These are phyloP conservation scores for Linnaemya tessellans DNA, from an alignment of 2,888 invertebrate genomes.

Conservation along the genomic window DNA sequence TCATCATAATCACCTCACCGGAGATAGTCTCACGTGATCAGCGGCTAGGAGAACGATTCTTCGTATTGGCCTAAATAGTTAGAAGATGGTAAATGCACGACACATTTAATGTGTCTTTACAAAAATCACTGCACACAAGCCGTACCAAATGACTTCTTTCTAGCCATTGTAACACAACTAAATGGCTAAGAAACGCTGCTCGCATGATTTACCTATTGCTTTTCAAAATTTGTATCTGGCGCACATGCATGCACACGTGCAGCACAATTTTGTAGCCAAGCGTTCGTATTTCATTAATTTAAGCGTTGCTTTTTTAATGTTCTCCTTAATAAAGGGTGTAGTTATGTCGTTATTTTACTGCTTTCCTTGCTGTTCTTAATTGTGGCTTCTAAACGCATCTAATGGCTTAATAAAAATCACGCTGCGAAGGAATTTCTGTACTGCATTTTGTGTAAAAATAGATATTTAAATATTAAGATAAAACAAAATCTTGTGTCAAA, in stretches of 20 bases:
- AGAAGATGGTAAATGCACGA: background rate
- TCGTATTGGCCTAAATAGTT: conserved; percentile 30
- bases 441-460: background rate
- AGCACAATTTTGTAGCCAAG: background rate
- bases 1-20: conserved; percentile 35
- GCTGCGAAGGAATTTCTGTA: conserved; percentile 1
- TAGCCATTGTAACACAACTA: background rate
- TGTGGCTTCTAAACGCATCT: conserved; percentile 77
- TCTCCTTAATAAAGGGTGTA: conserved; percentile 61
- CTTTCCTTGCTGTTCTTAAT: conserved; percentile 79
- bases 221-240: conserved; percentile 19
- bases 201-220: background rate
- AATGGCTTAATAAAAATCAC: conserved; percentile 75
- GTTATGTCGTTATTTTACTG: conserved; percentile 73
- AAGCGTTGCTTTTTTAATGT: conserved; percentile 22
- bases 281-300: background rate
- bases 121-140: conserved; percentile 53
- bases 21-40: conserved; percentile 43
- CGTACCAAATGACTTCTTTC: background rate
- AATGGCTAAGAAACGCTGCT: background rate
- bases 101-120: conserved; percentile 45
- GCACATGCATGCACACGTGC: background rate
- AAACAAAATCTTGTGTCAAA: no score
- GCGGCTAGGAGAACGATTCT: conserved; percentile 2
- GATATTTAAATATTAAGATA: background rate